Percentiles rank a stretch among this genome's conserved stretches.
These are phyloP conservation scores for Ethmia dodecea DNA, from an alignment of 2,888 invertebrate species.

Conservation along the genomic window DNA sequence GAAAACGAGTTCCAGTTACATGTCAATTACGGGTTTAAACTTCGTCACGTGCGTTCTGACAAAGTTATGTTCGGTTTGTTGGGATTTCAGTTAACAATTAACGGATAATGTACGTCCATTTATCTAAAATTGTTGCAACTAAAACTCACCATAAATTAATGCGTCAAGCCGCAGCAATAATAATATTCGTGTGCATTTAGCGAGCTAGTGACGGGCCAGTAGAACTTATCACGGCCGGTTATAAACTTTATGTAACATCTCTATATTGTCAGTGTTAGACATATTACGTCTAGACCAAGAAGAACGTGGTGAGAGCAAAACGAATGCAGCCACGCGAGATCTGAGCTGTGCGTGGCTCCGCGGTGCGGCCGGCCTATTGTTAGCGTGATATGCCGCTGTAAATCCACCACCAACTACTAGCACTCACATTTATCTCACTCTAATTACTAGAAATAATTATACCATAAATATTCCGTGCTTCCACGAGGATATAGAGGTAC, in stretches of 20 bases:
- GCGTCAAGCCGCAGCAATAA: no score
- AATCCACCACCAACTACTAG: conserved; percentile 45
- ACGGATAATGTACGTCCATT: no score
- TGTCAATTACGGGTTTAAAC: conserved; percentile 29
- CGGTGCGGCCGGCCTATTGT: conserved; percentile 60
- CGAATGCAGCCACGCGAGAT: conserved; percentile 32
- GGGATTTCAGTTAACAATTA: no score
- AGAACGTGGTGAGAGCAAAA: conserved; percentile 65
- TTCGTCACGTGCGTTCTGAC: conserved; percentile 19
- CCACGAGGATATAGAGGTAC: conserved; percentile 32
- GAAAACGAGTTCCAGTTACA: conserved; percentile 34
- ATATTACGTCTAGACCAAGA: conserved; percentile 69
- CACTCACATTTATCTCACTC: conserved; percentile 46
- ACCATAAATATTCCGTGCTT: conserved; percentile 46
- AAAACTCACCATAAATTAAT: no score
- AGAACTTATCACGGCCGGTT: background rate
- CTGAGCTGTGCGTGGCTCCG: conserved; percentile 36
- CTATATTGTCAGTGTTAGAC: conserved; percentile 51
- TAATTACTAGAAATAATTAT: conserved; percentile 59
- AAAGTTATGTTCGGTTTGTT: conserved; percentile 25
- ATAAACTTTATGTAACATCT: conserved; percentile 41
- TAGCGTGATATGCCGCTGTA: conserved; percentile 62
- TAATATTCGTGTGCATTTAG: no score
- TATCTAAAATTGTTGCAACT: no score
- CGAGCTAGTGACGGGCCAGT: no score